Conservation (phyloP, 2,113 vertebrate genomes). For the Anoplopoma fimbria region DNA sequence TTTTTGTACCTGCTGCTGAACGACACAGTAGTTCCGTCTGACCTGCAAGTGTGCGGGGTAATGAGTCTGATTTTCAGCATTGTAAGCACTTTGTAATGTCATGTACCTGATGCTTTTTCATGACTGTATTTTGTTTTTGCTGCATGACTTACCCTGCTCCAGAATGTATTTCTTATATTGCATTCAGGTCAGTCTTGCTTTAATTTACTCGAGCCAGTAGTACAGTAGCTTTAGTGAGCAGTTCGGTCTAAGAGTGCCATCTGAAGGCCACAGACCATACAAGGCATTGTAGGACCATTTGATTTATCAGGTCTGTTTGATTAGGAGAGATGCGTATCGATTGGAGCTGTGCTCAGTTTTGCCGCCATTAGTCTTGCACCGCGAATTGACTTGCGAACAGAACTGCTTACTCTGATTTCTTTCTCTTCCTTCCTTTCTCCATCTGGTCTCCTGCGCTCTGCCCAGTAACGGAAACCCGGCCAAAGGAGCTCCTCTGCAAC, state of each 20-base stretch:
- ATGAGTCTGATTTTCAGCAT: neutral
- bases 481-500: slow-evolving; percentile 67
- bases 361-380: slow-evolving; percentile 77
- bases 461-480: slow-evolving; percentile 74
- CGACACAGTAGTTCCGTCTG: neutral
- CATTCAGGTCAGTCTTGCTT: slow-evolving; percentile 10
- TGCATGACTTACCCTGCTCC: neutral
- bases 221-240: slow-evolving; percentile 33
- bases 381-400: slow-evolving; percentile 66
- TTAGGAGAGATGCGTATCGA: slow-evolving; percentile 80
- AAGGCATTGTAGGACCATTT: slow-evolving; percentile 33
- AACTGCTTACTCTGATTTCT: slow-evolving; percentile 80
- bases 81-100: neutral
- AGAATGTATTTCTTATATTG: neutral
- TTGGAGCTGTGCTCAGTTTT: slow-evolving; percentile 71
- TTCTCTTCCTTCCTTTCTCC: slow-evolving; percentile 41
- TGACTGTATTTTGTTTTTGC: neutral
- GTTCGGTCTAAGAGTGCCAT: slow-evolving; percentile 31
- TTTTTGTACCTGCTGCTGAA: slow-evolving; percentile 8
- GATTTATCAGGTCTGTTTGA: slow-evolving; percentile 79
- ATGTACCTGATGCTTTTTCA: slow-evolving; percentile 5
- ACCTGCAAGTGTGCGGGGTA: neutral
- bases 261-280: slow-evolving; percentile 44
- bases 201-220: neutral
- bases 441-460: slow-evolving; percentile 52